Conservation (phyloP, 2,113 vertebrate species). For the Octodon degus region DNA sequence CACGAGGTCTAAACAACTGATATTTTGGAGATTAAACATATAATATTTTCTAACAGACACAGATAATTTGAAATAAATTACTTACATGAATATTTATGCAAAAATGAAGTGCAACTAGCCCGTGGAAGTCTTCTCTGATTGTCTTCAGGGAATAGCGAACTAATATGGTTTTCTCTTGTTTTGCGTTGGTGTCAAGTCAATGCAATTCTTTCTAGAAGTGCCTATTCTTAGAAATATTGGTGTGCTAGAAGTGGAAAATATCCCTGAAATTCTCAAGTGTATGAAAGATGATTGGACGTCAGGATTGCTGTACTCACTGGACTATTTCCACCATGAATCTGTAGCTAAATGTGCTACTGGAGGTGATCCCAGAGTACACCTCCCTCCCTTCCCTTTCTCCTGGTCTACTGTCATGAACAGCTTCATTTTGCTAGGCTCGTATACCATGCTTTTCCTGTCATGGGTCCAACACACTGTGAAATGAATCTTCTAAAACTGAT, state of each 20-base stretch:
- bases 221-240: background rate
- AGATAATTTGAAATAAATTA: background rate
- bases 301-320: background rate
- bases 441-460: background rate
- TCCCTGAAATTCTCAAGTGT: background rate
- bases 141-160: background rate
- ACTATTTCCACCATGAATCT: background rate
- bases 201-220: background rate
- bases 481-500: background rate
- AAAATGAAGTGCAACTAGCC: background rate
- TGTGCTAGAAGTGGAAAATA: background rate
- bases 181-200: background rate
- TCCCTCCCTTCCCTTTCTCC: background rate
- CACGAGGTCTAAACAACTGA: background rate
- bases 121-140: background rate
- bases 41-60: background rate
- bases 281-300: background rate
- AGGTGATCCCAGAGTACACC: no score
- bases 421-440: background rate
- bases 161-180: background rate
- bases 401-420: background rate
- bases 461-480: background rate
- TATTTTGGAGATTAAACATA: background rate
- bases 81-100: background rate
- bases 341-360: background rate